These are phyloP conservation scores for Varanus komodoensis DNA, from an alignment of 2,113 vertebrate species.

Conservation along the genomic window DNA sequence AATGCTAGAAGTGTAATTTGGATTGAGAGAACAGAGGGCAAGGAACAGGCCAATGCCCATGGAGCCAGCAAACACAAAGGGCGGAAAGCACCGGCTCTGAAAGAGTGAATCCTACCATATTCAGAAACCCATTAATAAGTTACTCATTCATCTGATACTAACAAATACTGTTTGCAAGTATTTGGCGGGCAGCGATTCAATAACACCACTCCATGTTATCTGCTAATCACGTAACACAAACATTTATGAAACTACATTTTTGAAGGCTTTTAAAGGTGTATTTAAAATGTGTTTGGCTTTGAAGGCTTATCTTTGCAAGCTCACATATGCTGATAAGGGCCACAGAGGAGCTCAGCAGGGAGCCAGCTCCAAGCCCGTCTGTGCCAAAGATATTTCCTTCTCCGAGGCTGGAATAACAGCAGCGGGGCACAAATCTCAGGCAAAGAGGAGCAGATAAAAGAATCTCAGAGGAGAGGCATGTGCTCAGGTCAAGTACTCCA, in stretches of 20 bases:
- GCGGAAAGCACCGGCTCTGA: not conserved
- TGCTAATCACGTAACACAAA: conserved; percentile 77
- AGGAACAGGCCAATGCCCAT: not conserved
- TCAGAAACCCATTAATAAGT: conserved; percentile 74
- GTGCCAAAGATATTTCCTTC: conserved; percentile 25
- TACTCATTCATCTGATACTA: conserved; percentile 80
- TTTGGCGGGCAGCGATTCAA: conserved; percentile 54
- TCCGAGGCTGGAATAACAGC: conserved; percentile 16
- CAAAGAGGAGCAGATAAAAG: not conserved
- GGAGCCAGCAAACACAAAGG: not conserved
- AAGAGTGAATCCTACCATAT: conserved; percentile 45
- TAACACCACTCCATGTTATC: conserved; percentile 72
- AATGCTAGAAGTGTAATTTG: not conserved
- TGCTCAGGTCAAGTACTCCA: no score
- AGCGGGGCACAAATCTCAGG: not conserved
- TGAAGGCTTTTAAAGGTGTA: conserved; percentile 75
- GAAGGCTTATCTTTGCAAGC: conserved; percentile 81
- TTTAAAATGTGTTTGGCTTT: conserved; percentile 75
- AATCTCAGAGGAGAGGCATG: rapidly evolving
- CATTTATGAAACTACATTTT: conserved; percentile 76
- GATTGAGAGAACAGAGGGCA: not conserved
- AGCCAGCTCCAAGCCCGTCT: not conserved
- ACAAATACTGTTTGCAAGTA: conserved; percentile 51
- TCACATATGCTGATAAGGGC: conserved; percentile 66
- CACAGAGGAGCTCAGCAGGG: conserved; percentile 29